phyloP scores from a whole-genome alignment of 1,140 invertebrate genomes.

The Drosophila mauritiana region DNA sequence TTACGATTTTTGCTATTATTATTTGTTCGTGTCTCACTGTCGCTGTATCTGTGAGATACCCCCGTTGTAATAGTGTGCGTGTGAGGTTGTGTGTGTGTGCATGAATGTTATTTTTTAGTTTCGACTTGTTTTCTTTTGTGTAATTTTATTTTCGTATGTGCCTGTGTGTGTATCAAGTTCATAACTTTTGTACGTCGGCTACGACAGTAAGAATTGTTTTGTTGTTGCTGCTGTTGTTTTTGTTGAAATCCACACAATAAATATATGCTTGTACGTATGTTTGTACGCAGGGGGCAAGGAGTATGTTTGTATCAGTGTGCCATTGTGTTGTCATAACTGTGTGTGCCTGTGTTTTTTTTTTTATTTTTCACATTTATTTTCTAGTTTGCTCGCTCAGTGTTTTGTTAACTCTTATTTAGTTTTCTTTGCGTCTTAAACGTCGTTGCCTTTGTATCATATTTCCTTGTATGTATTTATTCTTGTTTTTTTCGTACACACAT shows the following conservation, averaged over 20 bases:
- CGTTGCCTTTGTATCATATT: slow-evolving; percentile 23
- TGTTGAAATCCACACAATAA: slow-evolving; percentile 73
- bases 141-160: slow-evolving; percentile 75
- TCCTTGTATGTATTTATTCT: slow-evolving; percentile 8
- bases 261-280: slow-evolving; percentile 24
- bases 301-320: slow-evolving; percentile 26
- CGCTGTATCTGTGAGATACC: slow-evolving; percentile 20
- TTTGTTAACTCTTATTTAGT: slow-evolving; percentile 63
- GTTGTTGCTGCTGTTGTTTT: slow-evolving; percentile 57
- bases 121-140: slow-evolving; percentile 82
- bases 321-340: slow-evolving; percentile 49
- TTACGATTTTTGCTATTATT: slow-evolving; percentile 83
- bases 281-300: slow-evolving; percentile 20
- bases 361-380: slow-evolving; percentile 62
- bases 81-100: slow-evolving; percentile 42
- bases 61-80: slow-evolving; percentile 30
- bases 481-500: slow-evolving; percentile 29
- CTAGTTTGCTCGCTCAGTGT: slow-evolving; percentile 64
- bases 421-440: slow-evolving; percentile 47
- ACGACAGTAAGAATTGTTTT: slow-evolving; percentile 80
- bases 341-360: slow-evolving; percentile 43
- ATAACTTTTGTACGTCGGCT: slow-evolving; percentile 67
- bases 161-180: slow-evolving; percentile 70
- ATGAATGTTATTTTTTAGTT: slow-evolving; percentile 76
- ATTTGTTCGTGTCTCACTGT: slow-evolving; percentile 70